A percentile compares a stretch with the other conserved stretches of the same genome.
phyloP scores from a whole-genome alignment of 2,113 vertebrate species.

The Edolisoma coerulescens region DNA sequence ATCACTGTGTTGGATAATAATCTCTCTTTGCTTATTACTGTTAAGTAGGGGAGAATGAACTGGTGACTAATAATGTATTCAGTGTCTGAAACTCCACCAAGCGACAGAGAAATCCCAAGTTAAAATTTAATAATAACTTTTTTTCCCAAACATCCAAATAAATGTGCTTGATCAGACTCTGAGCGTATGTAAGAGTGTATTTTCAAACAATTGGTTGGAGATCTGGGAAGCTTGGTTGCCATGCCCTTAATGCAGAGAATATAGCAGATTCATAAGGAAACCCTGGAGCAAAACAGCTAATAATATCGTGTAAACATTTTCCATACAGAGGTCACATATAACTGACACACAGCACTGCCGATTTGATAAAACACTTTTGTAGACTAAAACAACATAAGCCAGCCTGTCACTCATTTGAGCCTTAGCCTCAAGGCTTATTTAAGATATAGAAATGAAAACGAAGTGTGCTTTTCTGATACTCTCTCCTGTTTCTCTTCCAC shows the following conservation, averaged over 20 bases:
- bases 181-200: background rate
- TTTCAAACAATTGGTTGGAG: background rate
- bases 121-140: background rate
- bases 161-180: background rate
- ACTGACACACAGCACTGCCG: constrained; percentile 75
- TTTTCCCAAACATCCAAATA: background rate
- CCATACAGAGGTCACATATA: constrained; percentile 76
- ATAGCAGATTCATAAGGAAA: constrained; percentile 55
- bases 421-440: constrained; percentile 77
- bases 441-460: constrained; percentile 68
- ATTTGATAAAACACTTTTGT: constrained; percentile 80
- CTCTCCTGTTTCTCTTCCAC: constrained; percentile 51
- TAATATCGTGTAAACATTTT: constrained; percentile 82
- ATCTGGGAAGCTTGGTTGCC: background rate
- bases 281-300: constrained; percentile 79
- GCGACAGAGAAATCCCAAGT: background rate
- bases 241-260: constrained; percentile 1
- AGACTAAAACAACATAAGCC: constrained; percentile 75
- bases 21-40: background rate
- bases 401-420: constrained; percentile 78
- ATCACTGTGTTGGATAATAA: background rate
- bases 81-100: background rate
- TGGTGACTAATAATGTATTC: background rate
- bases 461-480: constrained; percentile 48
- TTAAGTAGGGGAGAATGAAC: background rate